A percentile compares a stretch with the other conserved stretches of the same genome.
These are phyloP conservation scores for Prunella himalayana DNA, from an alignment of 2,113 vertebrate species.

Conservation along the genomic window DNA sequence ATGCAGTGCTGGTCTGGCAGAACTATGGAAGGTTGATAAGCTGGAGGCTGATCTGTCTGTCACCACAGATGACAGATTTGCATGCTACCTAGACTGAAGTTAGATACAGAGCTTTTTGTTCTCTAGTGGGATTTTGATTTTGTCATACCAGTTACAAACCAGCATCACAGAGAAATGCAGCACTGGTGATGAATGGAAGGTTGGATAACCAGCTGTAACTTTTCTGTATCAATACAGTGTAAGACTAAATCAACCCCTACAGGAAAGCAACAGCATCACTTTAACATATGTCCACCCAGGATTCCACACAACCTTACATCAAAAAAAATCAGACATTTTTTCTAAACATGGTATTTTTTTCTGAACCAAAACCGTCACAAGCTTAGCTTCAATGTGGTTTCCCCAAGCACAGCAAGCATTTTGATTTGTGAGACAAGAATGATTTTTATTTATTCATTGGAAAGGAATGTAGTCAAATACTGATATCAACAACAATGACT, in stretches of 20 bases:
- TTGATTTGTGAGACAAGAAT: neutral
- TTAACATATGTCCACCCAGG: neutral
- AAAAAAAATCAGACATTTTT: neutral
- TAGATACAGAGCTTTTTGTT: neutral
- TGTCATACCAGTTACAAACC: neutral
- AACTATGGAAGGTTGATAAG: neutral
- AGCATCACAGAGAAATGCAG: neutral
- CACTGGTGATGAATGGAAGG: neutral
- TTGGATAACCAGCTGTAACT: neutral
- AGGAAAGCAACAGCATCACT: neutral
- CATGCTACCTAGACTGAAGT: neutral
- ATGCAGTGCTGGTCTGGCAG: neutral
- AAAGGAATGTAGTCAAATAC: neutral
- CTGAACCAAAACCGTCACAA: neutral
- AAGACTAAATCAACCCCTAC: neutral
- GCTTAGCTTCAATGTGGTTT: neutral
- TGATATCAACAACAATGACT: neutral
- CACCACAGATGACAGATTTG: neutral
- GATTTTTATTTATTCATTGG: neutral
- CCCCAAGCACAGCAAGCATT: neutral
- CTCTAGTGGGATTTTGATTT: fast-evolving
- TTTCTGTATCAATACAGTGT: no score
- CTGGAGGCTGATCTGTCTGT: neutral
- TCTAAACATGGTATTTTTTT: neutral
- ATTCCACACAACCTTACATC: neutral